Evolutionary conservation across 2,113 vertebrate genomes (phyloP).

Genomic region (Apaloderma vittatum): DNA sequence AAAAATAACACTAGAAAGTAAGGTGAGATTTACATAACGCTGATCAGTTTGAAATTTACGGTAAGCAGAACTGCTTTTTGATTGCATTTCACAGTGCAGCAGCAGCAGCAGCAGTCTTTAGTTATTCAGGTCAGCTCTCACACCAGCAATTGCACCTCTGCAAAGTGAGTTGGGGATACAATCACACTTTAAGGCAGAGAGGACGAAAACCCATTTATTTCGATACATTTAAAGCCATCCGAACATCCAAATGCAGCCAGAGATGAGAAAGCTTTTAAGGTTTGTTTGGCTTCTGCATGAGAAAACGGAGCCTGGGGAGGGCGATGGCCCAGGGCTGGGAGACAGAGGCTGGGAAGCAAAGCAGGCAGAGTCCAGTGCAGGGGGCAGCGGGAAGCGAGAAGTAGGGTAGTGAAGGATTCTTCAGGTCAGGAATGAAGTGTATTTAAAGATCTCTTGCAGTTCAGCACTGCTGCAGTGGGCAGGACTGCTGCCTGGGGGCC

Average conservation of each 20-base stretch:
- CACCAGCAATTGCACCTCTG: slow-evolving; percentile 58
- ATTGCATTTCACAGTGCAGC: slow-evolving; percentile 26
- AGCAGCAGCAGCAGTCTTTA: slow-evolving; percentile 26
- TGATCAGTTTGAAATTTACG: not conserved
- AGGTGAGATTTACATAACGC: slow-evolving; percentile 27
- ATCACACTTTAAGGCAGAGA: not conserved
- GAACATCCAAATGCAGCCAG: not conserved
- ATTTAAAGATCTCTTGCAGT: not conserved
- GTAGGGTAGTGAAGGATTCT: accelerated
- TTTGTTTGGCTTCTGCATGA: slow-evolving; percentile 24
- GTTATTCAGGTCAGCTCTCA: slow-evolving; percentile 77
- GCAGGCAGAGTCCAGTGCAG: accelerated
- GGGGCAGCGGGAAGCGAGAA: not conserved
- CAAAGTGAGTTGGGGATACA: slow-evolving; percentile 4
- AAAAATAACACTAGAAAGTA: not conserved
- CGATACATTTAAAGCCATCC: not conserved
- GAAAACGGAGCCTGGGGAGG: not conserved
- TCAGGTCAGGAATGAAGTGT: not conserved
- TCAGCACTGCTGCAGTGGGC: not conserved
- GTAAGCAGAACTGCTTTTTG: not conserved
- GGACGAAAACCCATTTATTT: not conserved
- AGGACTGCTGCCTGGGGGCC: not conserved
- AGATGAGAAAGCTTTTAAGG: not conserved
- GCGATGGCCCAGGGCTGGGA: not conserved
- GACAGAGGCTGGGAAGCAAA: not conserved